Percentiles rank a stretch among this genome's conserved stretches.
These are phyloP conservation scores for Trachelipus rathkii DNA, from an alignment of 1,140 invertebrate species.

Conservation along the genomic window DNA sequence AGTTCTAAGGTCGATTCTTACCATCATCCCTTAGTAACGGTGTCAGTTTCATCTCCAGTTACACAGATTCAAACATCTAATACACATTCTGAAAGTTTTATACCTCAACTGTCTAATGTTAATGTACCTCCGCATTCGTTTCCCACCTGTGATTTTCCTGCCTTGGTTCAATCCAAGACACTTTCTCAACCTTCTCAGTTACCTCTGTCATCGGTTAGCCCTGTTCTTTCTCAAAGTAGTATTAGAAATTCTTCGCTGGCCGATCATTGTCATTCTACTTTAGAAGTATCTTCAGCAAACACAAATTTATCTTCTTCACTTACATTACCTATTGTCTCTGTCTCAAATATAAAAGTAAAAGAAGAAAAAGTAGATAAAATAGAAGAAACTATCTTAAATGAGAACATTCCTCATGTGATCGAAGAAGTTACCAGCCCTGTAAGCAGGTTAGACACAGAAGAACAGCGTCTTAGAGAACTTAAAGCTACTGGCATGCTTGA, in stretches of 20 bases:
- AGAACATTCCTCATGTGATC: neutral
- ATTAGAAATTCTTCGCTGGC: too few relatives aligned
- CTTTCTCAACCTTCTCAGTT: neutral
- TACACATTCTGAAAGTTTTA: too few relatives aligned
- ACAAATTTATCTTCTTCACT: too few relatives aligned
- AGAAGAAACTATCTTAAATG: too few relatives aligned
- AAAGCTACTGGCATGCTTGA: neutral
- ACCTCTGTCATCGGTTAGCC: too few relatives aligned
- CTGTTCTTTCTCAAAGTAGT: too few relatives aligned
- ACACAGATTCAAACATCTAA: neutral
- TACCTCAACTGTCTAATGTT: neutral
- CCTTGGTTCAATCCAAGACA: neutral
- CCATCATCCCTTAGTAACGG: neutral
- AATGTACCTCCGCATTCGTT: neutral
- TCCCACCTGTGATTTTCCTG: neutral
- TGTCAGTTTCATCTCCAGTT: neutral
- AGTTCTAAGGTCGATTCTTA: neutral
- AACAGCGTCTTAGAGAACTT: neutral
- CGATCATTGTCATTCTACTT: too few relatives aligned
- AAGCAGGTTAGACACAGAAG: neutral
- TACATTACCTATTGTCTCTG: too few relatives aligned
- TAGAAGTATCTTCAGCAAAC: too few relatives aligned
- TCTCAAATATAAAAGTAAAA: too few relatives aligned
- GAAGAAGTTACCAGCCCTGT: neutral
- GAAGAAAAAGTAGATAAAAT: too few relatives aligned